Evolutionary conservation across 2,113 vertebrate species (phyloP).

Genomic region (Indri indri): DNA sequence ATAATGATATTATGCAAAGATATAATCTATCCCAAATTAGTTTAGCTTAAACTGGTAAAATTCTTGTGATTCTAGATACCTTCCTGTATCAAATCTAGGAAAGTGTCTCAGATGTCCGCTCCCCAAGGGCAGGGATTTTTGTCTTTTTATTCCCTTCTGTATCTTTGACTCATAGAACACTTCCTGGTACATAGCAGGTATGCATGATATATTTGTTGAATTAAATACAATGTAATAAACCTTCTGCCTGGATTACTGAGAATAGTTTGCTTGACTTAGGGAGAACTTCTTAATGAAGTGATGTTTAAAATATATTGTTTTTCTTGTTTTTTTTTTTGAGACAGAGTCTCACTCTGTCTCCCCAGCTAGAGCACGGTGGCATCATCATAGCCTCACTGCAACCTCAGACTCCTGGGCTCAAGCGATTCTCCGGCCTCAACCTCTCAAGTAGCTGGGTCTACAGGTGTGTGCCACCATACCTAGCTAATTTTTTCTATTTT

Average conservation of each 20-base stretch:
- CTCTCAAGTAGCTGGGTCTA: too few relatives aligned
- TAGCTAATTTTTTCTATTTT: too few relatives aligned
- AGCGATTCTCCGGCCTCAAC: too few relatives aligned
- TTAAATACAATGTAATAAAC: neutral
- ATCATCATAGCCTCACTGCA: too few relatives aligned
- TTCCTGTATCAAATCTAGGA: neutral
- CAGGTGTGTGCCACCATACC: too few relatives aligned
- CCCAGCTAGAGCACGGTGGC: too few relatives aligned
- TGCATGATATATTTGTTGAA: neutral
- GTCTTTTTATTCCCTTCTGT: neutral
- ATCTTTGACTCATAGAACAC: neutral
- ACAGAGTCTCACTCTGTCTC: too few relatives aligned
- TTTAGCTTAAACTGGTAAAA: neutral
- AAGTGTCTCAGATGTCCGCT: neutral
- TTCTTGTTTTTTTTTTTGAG: too few relatives aligned
- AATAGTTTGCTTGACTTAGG: neutral
- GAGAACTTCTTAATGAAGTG: neutral
- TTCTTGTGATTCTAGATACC: neutral
- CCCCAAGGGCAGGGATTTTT: neutral
- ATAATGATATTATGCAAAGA: neutral
- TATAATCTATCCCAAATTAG: neutral
- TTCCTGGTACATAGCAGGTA: neutral
- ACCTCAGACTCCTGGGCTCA: too few relatives aligned
- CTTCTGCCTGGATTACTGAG: neutral
- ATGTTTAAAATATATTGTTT: neutral